Evolutionary conservation across 2,888 invertebrate genomes (phyloP).

Genomic region (Amaurobius ferox): DNA sequence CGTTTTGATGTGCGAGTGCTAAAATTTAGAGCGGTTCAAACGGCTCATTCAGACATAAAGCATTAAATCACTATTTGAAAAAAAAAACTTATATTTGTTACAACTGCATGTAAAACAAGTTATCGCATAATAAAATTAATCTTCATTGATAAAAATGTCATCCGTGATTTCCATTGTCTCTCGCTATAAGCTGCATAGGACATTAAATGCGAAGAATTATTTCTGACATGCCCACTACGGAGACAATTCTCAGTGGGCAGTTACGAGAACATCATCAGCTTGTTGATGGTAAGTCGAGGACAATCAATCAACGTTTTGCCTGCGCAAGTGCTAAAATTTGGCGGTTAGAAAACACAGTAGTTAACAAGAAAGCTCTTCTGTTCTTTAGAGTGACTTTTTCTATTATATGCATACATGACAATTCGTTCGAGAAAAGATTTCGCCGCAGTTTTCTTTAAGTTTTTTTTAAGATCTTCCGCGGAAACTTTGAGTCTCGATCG

Average conservation of each 20-base stretch:
- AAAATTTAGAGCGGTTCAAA: too few species aligned
- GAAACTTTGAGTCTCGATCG: conserved; percentile 30
- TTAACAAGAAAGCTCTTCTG: conserved; percentile 49
- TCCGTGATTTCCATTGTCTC: neutral
- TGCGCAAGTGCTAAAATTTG: conserved; percentile 53
- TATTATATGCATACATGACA: conserved; percentile 39
- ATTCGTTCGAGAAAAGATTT: conserved; percentile 48
- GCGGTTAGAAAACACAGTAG: conserved; percentile 62
- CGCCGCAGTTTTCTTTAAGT: conserved; percentile 24
- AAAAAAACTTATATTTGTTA: too few species aligned
- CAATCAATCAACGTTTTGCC: conserved; percentile 61
- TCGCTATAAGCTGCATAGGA: neutral
- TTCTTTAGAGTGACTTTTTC: conserved; percentile 35
- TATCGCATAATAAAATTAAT: too few species aligned
- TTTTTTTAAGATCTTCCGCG: neutral
- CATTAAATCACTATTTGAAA: too few species aligned
- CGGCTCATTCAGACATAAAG: too few species aligned
- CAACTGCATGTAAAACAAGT: too few species aligned
- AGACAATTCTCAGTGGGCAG: conserved; percentile 30
- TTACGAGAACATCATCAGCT: conserved; percentile 21
- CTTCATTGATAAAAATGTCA: neutral
- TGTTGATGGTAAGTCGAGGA: conserved; percentile 32
- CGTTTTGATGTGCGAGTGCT: too few species aligned
- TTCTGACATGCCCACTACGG: neutral
- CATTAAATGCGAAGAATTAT: conserved; percentile 1